phyloP scores from a whole-genome alignment of 1,140 invertebrate species.

The Trialeurodes vaporariorum region DNA sequence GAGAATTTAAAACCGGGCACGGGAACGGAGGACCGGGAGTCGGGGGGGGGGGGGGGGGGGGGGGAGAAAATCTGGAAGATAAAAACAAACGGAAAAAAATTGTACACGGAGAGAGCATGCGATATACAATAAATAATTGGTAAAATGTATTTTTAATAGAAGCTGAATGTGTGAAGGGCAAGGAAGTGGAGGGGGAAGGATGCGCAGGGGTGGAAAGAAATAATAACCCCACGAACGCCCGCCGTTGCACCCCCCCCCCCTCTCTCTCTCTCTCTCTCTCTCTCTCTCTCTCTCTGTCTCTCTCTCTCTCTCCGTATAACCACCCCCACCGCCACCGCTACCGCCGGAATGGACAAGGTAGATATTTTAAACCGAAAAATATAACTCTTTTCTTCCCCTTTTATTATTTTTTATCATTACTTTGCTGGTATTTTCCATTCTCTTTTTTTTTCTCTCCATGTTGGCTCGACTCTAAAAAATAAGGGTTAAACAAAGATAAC shows the following conservation, averaged over 20 bases:
- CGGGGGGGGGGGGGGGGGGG: too few species aligned
- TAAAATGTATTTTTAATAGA: slow-evolving; percentile 1
- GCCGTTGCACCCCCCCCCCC: too few species aligned
- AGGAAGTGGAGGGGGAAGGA: not conserved
- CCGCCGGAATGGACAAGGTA: not conserved
- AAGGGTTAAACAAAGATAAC: not conserved
- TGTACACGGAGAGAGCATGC: not conserved
- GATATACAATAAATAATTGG: not conserved
- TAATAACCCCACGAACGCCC: too few species aligned
- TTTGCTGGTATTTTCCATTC: not conserved
- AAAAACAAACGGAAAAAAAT: too few species aligned
- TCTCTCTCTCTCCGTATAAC: too few species aligned
- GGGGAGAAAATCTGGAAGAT: not conserved
- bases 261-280: too few species aligned
- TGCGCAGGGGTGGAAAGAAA: not conserved
- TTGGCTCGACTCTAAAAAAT: too few species aligned
- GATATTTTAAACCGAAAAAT: slow-evolving; percentile 1
- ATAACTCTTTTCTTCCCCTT: not conserved
- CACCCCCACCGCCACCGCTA: too few species aligned
- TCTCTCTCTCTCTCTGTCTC: too few species aligned
- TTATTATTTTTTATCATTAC: slow-evolving; percentile 1
- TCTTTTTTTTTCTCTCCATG: not conserved
- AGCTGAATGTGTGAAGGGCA: too few species aligned
- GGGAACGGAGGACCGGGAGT: too few species aligned
- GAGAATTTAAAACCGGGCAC: not conserved